Evolutionary conservation across 2,888 invertebrate genomes (phyloP), one percentile per base, ranked within the genome.

Genomic region (Torymus auratus): DNA sequence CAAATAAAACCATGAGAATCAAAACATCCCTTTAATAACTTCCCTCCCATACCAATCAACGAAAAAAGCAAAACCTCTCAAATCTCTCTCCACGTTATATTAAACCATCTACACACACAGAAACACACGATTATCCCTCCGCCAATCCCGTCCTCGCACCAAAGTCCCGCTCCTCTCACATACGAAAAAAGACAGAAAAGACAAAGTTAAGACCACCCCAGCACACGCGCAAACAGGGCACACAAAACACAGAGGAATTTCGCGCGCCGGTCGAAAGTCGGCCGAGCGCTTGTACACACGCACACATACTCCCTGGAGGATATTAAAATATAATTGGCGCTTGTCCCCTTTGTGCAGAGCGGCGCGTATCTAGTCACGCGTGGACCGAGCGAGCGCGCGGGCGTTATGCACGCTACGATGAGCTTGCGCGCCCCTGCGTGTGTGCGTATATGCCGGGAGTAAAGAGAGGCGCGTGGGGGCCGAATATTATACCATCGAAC

Each of bases 281-380:
- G 75, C 78, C 83, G 80, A 70, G 77, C 62, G 11, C 64, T 17
- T 52, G 50, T 70, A 53, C 70, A 13, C 53, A 13, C 56, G 50
- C 67, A 10, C 14, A 4, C 20, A 52, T 1, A 12, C 67, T 67
- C 78, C 76, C 75, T 64, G 77, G 83, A 85, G 86, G 86, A 88
- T 89, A 89, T 90, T 89, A 89, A 89, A 89, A 88, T 88, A 89
- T 90, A 90, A 91, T 90, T 90, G 89, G 88, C 89, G 88, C 88
- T 90, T 88, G 88, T 88, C 87, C 89, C 89, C 88, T 88, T 89
- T 86, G 88, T 87, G 88, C 87, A 87, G 88, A 88, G 88, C 86
- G 88, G 85, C 28, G 28, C 28, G 28, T 89, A 88, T 89, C 90
- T 89, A 89, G 89, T 89, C 89, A 88, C 90, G 90, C 90, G 89